phyloP scores from a whole-genome alignment of 2,797 vertebrate species.

The Microctenopoma steveboyesi region DNA sequence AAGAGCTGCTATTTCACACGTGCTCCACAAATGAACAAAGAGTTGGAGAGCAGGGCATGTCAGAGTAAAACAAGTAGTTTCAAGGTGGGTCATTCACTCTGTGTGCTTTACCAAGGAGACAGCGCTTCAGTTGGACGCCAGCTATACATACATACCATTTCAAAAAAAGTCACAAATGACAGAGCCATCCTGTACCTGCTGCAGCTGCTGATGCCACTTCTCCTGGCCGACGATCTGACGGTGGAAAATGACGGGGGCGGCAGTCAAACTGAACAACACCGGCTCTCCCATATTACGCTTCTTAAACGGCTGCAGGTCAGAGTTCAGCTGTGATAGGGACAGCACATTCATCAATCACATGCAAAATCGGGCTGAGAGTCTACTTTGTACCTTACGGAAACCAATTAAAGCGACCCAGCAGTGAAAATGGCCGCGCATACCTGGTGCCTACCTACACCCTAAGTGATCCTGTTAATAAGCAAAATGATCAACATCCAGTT shows the following conservation, averaged over 20 bases:
- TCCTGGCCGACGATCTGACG: slow-evolving; percentile 90
- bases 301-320: slow-evolving; percentile 94
- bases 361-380: neutral
- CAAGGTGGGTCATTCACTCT: no score
- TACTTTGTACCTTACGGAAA: slow-evolving; percentile 17
- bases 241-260: slow-evolving; percentile 93
- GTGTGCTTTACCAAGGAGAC: no score
- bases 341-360: slow-evolving; percentile 6
- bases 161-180: neutral
- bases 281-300: slow-evolving; percentile 83
- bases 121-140: neutral
- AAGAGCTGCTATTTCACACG: neutral
- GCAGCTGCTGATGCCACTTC: slow-evolving; percentile 89
- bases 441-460: slow-evolving; percentile 22
- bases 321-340: slow-evolving; percentile 87
- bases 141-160: neutral
- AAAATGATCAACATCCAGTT: slow-evolving; percentile 26
- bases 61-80: no score
- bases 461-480: slow-evolving; percentile 57
- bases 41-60: neutral
- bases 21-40: neutral
- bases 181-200: slow-evolving; percentile 83
- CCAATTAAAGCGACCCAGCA: slow-evolving; percentile 20
- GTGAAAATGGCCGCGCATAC: neutral
- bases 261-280: slow-evolving; percentile 86